Percentiles rank a stretch among this genome's conserved stretches.
These are phyloP conservation scores for Drosophila funebris DNA, from an alignment of 1,140 invertebrate species.

Conservation along the genomic window DNA sequence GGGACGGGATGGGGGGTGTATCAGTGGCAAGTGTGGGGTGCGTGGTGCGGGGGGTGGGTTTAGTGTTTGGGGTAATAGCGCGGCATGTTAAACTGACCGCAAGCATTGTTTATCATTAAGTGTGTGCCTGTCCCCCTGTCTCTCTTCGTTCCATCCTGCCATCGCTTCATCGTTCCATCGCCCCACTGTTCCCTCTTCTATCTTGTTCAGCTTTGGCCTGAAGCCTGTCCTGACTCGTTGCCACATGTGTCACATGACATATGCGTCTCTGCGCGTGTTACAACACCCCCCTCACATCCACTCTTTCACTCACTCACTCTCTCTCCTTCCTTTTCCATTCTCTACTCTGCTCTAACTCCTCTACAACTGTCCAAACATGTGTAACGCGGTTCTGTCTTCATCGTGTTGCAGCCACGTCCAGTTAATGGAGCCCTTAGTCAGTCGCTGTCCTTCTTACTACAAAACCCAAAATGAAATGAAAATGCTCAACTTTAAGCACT, in stretches of 20 bases:
- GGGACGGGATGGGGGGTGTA: background rate
- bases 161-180: background rate
- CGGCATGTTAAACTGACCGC: slow-evolving; percentile 81
- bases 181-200: background rate
- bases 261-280: slow-evolving; percentile 55
- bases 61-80: slow-evolving; percentile 75
- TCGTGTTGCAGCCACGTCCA: slow-evolving; percentile 16
- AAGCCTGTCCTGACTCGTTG: slow-evolving; percentile 29
- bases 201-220: slow-evolving; percentile 14
- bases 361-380: slow-evolving; percentile 46
- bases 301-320: too few relatives aligned
- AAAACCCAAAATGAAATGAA: slow-evolving; percentile 44
- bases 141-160: background rate
- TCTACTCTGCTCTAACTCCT: background rate
- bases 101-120: slow-evolving; percentile 83
- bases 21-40: background rate
- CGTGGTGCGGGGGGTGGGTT: slow-evolving; percentile 18
- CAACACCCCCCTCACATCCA: too few relatives aligned
- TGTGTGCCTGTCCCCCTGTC: slow-evolving; percentile 29
- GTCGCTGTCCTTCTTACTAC: slow-evolving; percentile 18
- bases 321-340: slow-evolving; percentile 6
- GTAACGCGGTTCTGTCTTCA: slow-evolving; percentile 53
- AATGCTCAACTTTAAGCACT: slow-evolving; percentile 58
- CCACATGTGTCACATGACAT: slow-evolving; percentile 76
- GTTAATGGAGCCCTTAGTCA: slow-evolving; percentile 72